phyloP scores from a whole-genome alignment of 2,113 vertebrate genomes.

The Eolophus roseicapilla region DNA sequence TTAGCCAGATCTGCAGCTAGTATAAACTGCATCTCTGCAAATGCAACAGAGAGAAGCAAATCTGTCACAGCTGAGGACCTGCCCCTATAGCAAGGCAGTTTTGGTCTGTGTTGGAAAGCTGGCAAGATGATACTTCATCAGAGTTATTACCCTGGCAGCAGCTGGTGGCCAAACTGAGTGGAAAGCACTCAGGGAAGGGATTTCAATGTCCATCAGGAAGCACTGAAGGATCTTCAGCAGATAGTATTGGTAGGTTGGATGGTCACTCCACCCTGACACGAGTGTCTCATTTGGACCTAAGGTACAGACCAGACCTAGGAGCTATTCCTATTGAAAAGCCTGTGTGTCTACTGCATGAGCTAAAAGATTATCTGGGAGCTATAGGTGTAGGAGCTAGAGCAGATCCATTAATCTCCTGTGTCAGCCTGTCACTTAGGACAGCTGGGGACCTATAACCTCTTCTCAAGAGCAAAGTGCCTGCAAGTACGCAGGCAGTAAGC shows the following conservation, averaged over 20 bases:
- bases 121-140: background rate
- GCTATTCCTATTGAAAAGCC: background rate
- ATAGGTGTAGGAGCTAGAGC: background rate
- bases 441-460: background rate
- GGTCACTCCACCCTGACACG: background rate
- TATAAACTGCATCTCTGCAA: background rate
- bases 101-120: background rate
- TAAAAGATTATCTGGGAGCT: background rate
- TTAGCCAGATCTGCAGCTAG: background rate
- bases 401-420: background rate
- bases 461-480: background rate
- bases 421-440: background rate
- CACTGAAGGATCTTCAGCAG: background rate
- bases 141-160: background rate
- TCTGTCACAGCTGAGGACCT: conserved; percentile 1
- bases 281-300: background rate
- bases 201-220: background rate
- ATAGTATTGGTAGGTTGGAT: background rate
- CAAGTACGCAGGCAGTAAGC: background rate
- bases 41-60: background rate
- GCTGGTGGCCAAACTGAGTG: background rate
- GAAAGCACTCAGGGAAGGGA: background rate
- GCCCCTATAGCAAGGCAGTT: background rate
- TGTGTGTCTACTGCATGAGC: background rate
- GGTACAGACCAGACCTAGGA: background rate